Evolutionary conservation across 2,113 vertebrate genomes (phyloP).

Genomic region (Prunella himalayana): DNA sequence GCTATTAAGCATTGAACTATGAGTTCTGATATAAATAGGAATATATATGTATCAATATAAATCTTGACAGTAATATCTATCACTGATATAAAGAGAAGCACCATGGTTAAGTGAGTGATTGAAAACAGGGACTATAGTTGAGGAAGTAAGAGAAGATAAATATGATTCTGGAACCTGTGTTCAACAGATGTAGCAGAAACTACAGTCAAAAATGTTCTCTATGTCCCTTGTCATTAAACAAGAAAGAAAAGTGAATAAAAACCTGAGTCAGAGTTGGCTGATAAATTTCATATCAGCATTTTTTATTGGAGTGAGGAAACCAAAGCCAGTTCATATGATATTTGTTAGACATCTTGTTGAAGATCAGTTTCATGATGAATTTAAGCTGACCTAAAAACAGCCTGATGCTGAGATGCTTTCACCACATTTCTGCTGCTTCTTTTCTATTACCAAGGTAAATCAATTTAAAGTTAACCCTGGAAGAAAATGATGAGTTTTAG

Average conservation of each 20-base stretch:
- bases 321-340: not conserved
- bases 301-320: not conserved
- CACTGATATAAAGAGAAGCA: not conserved
- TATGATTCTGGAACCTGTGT: not conserved
- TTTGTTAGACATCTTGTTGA: not conserved
- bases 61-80: not conserved
- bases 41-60: not conserved
- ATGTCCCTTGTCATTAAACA: not conserved
- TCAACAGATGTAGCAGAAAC: not conserved
- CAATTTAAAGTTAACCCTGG: not conserved
- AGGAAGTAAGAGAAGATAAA: not conserved
- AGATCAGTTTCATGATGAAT: not conserved
- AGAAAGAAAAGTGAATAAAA: not conserved
- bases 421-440: not conserved
- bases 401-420: not conserved
- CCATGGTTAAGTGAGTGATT: not conserved
- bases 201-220: not conserved
- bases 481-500: not conserved
- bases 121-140: not conserved
- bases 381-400: not conserved
- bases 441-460: not conserved
- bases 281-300: not conserved
- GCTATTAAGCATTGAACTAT: not conserved
- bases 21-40: not conserved
- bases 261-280: not conserved